Percentiles rank a stretch among this genome's conserved stretches.
Evolutionary conservation across 2,797 vertebrate genomes (phyloP).

Genomic region (Phoxinus dragarum): DNA sequence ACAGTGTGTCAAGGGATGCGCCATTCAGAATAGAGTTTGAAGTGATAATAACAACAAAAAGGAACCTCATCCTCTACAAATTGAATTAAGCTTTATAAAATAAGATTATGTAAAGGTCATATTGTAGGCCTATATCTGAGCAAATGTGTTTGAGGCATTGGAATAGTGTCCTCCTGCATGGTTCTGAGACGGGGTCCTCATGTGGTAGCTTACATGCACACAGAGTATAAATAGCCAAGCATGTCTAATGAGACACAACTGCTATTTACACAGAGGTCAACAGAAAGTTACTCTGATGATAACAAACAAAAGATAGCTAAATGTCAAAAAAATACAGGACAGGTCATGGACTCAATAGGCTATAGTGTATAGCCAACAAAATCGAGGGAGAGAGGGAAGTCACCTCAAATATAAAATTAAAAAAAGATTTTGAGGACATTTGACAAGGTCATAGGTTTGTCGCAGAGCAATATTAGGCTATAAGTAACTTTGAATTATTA

Average conservation of each 20-base stretch:
- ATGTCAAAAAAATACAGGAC: background rate
- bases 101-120: background rate
- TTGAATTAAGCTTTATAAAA: background rate
- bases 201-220: background rate
- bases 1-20: background rate
- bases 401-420: background rate
- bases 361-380: background rate
- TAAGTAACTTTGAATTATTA: background rate
- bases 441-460: background rate
- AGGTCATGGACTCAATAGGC: background rate
- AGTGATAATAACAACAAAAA: background rate
- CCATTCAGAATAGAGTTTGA: background rate
- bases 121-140: background rate
- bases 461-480: background rate
- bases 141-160: background rate
- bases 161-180: background rate
- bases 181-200: background rate
- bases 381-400: background rate
- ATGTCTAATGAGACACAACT: constrained; percentile 31
- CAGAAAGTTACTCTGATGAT: constrained; percentile 21
- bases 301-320: constrained; percentile 1
- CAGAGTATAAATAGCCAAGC: constrained; percentile 51
- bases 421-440: background rate
- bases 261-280: constrained; percentile 35
- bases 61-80: background rate